These are phyloP conservation scores for Notolabrus celidotus DNA, from an alignment of 2,797 vertebrate genomes.

Conservation along the genomic window DNA sequence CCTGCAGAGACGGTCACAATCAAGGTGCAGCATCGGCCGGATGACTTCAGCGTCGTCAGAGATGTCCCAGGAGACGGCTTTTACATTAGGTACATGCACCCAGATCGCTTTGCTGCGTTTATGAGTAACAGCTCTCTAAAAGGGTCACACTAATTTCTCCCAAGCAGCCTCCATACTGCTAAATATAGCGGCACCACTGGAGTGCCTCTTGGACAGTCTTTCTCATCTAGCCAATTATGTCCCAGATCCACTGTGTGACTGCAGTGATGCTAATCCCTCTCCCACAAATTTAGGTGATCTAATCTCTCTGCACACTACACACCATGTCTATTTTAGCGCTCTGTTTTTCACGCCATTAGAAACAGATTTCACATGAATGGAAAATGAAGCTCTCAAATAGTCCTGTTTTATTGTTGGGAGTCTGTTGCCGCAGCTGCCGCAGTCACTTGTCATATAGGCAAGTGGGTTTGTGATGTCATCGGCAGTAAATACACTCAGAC, in stretches of 20 bases:
- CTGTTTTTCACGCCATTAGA: conserved; percentile 40
- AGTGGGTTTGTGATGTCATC: conserved; percentile 77
- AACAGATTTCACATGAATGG: conserved; percentile 38
- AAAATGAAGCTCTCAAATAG: conserved; percentile 70
- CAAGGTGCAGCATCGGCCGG: conserved; percentile 91
- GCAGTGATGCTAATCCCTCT: conserved; percentile 49
- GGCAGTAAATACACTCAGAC: conserved; percentile 76
- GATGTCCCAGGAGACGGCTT: conserved; percentile 95
- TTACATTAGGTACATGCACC: conserved; percentile 90
- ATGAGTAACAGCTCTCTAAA: conserved; percentile 24
- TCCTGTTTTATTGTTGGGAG: conserved; percentile 70
- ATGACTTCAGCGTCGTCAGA: conserved; percentile 92
- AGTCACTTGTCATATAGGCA: conserved; percentile 76
- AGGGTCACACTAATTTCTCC: conserved; percentile 34
- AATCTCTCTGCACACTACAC: conserved; percentile 35
- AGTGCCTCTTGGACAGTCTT: conserved; percentile 60
- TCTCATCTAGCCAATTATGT: conserved; percentile 77
- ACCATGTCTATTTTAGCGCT: conserved; percentile 30
- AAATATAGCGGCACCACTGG: conserved; percentile 63
- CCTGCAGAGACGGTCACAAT: conserved; percentile 90
- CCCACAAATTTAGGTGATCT: conserved; percentile 62
- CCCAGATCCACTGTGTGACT: conserved; percentile 60
- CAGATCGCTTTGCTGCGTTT: not conserved
- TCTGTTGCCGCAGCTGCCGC: conserved; percentile 77
- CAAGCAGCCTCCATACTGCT: conserved; percentile 51